Evolutionary conservation across 35 echinoderm and acorn worm species (phyloP), one percentile per base, ranked within the genome.

Genomic region (Amphiura filiformis): DNA sequence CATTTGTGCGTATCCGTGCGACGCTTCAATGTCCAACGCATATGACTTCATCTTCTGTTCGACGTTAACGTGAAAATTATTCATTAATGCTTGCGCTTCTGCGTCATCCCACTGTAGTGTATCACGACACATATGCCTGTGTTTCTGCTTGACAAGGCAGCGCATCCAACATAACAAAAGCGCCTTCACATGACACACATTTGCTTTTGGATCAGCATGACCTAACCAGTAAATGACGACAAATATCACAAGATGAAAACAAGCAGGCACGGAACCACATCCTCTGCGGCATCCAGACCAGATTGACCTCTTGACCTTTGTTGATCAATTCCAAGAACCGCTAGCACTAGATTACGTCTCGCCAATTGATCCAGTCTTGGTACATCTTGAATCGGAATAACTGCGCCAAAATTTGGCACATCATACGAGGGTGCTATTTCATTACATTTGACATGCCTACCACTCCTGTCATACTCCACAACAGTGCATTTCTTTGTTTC

Each of bases 1-100:
- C 81, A 86, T 88, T 76, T 96, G 90, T 33, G 86, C 82, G 36
- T 86, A 86, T 2, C 32, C 23, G 26, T 70, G 61, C 11, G 26
- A 18, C 2, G 61, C 61, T 70, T 70, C 61, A 70, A 30, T 77
- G n/a, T 83, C 80, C 88, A 36, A 41, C 13, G 23, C 39, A 31
- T 26, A 83, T 36, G 37, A 40, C 57, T 33, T 39, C 57, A 44
- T 83, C 38, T 70, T 70, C 26, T 5, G 61, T 3, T 70, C 61
- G 11, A 70, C 61, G 26, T 70, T 70, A 3, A 70, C 15, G 3
- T 30, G 15, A n/a, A 26, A 70, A n/a, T 70, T 70, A n/a, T 70
- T 70, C 61, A n/a, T 70, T 4, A 70, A 5, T 2, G 61, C 61
- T 70, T 70, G 61, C 7, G 26, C 61, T n/a, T 70, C 61, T 7